These are phyloP conservation scores for Aleiodes testaceus DNA, from an alignment of 2,888 invertebrate species.

Conservation along the genomic window DNA sequence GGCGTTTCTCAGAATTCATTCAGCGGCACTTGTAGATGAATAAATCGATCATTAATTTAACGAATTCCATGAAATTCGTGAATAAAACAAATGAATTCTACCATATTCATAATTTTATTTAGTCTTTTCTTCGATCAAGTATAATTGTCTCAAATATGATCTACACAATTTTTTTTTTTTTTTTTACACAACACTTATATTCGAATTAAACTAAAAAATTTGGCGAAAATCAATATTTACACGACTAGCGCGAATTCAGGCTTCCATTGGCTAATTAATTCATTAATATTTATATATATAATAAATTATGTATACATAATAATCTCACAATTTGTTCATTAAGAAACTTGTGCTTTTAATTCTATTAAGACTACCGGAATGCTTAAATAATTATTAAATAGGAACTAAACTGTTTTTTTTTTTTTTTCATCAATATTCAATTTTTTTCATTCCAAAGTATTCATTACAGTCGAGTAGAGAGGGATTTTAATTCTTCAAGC, in stretches of 20 bases:
- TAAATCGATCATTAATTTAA: background rate
- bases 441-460: too few relatives aligned
- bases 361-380: conserved; percentile 20
- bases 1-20: conserved; percentile 14
- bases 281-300: conserved; percentile 5
- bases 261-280: conserved; percentile 20
- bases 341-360: conserved; percentile 15
- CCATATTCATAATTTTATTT: conserved; percentile 22
- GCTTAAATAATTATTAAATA: conserved; percentile 5
- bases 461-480: too few relatives aligned
- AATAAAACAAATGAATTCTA: conserved; percentile 2
- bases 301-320: background rate
- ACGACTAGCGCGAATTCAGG: conserved; percentile 18
- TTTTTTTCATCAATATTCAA: too few relatives aligned
- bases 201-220: conserved; percentile 17
- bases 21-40: background rate
- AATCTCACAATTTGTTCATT: conserved; percentile 1
- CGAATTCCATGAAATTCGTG: background rate
- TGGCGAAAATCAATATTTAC: conserved; percentile 26
- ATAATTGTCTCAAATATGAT: conserved; percentile 24
- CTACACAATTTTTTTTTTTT: conserved; percentile 13
- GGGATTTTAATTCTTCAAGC: too few relatives aligned
- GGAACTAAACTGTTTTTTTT: background rate
- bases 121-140: conserved; percentile 12
- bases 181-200: conserved; percentile 28